These are phyloP conservation scores for Ryuthela nishihirai DNA, from an alignment of 2,888 invertebrate species.

Conservation along the genomic window DNA sequence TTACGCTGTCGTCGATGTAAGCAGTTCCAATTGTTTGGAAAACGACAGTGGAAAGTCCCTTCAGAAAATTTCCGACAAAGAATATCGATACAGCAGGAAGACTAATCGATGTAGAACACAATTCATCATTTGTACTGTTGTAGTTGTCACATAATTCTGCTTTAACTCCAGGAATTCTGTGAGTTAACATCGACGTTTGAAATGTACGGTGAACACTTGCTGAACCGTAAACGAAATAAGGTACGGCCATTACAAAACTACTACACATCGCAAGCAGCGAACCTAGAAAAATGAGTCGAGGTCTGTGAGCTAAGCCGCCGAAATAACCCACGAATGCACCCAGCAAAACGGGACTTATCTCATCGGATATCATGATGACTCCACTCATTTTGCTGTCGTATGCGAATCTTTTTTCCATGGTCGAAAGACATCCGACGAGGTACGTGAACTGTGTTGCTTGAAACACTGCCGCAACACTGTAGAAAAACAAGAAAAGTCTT, in stretches of 20 bases:
- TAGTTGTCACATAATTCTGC: slow-evolving; percentile 26
- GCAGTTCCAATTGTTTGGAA: slow-evolving; percentile 41
- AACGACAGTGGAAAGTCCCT: slow-evolving; percentile 39
- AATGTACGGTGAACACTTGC: not conserved
- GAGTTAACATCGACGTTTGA: not conserved
- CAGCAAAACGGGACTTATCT: slow-evolving; percentile 26
- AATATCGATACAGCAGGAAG: slow-evolving; percentile 27
- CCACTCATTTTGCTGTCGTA: slow-evolving; percentile 40
- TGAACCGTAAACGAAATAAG: slow-evolving; percentile 39
- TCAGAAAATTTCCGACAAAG: slow-evolving; percentile 37
- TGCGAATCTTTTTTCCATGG: slow-evolving; percentile 41
- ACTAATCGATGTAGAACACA: slow-evolving; percentile 6
- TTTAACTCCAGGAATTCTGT: slow-evolving; percentile 5
- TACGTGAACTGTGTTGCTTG: slow-evolving; percentile 41
- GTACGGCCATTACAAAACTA: slow-evolving; percentile 28
- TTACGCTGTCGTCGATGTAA: slow-evolving; percentile 40
- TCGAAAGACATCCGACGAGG: slow-evolving; percentile 34
- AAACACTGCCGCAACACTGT: slow-evolving; percentile 31
- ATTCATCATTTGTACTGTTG: slow-evolving; percentile 2
- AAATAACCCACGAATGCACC: slow-evolving; percentile 40
- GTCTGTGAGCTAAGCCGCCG: slow-evolving; percentile 34
- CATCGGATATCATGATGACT: slow-evolving; percentile 40
- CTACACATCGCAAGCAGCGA: slow-evolving; percentile 23
- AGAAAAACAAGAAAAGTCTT: slow-evolving; percentile 24
- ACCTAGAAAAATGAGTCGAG: slow-evolving; percentile 32